Percentiles rank a stretch among this genome's conserved stretches.
These are phyloP conservation scores for Steinernema scapterisci DNA, from an alignment of 2,888 invertebrate genomes.

Conservation along the genomic window DNA sequence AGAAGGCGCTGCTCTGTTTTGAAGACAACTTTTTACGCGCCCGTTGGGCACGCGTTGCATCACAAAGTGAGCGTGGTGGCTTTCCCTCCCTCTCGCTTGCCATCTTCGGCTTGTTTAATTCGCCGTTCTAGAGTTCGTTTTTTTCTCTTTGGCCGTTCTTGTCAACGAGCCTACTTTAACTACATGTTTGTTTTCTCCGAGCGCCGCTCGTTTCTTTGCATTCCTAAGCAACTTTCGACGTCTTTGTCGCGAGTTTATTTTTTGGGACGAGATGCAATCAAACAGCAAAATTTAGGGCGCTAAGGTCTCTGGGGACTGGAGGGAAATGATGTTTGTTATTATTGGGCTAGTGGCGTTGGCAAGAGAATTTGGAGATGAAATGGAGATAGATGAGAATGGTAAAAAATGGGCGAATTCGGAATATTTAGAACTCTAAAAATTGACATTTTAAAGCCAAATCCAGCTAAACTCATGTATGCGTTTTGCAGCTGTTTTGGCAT, in stretches of 20 bases:
- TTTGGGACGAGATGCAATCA: constrained; percentile 8
- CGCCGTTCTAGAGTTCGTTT: neutral
- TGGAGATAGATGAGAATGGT: too few relatives aligned
- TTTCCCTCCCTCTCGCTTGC: neutral
- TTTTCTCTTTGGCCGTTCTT: neutral
- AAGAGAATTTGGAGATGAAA: too few relatives aligned
- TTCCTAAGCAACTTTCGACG: neutral
- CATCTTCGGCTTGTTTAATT: neutral
- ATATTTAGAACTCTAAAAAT: too few relatives aligned
- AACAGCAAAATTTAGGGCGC: neutral
- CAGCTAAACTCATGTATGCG: too few relatives aligned
- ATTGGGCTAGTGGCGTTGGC: too few relatives aligned
- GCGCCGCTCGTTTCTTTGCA: neutral
- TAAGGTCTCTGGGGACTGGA: too few relatives aligned
- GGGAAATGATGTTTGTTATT: too few relatives aligned
- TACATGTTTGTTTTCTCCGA: neutral
- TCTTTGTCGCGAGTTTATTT: neutral
- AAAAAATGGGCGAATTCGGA: too few relatives aligned
- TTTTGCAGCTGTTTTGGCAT: too few relatives aligned
- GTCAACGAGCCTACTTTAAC: neutral
- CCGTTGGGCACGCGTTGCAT: neutral
- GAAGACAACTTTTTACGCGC: constrained; percentile 1
- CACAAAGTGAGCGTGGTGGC: neutral
- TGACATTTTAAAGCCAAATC: too few relatives aligned
- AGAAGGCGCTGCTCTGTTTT: neutral